Base-by-base conservation (phyloP, 1,140 invertebrate species). In the Halesus radiatus region DNA sequence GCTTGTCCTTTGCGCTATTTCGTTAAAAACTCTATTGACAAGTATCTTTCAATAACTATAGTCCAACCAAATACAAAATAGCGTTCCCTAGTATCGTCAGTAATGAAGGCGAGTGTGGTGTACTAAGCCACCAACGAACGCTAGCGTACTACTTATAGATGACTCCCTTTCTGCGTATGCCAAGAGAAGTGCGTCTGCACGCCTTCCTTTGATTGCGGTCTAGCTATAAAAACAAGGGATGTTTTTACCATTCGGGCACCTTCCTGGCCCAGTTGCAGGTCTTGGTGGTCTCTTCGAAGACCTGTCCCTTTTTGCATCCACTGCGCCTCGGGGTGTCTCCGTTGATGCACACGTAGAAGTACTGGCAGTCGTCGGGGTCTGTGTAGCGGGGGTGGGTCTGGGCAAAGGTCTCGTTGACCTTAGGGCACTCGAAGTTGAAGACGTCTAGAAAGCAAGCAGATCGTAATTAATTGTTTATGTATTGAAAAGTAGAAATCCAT, bases 261-360 rank as follows among this genome's bases (percentile, higher is more conserved):
- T 95, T 96, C 84, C 95, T 93, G 0, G 96, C 94, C 94, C 96
- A 96, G 75, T 97, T 96, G 85, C 97, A 98, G 79, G 91, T 92
- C 81, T 95, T 94, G 58, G 91, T 93, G 3, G 91, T 91, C 54
- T 97, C 96, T 85, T 98, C 96, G 88, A 97, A 98, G 8, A 96
- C 97, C 85, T 96, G 95, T n/a, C 96, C 96, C 32, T 95, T 90
- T 86, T 95, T 96, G 88, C 97, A 98, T 0, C 96, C 96, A 79
- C 93, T 95, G 23, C 95, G 90, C 62, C 96, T 90, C 0, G 96
- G 96, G 20, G 93, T 91, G 84, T 95, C 92, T 0, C 95, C 96
- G 84, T 97, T 96, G 66, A 97, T 94, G 86, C 96, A 97, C 1
- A 98, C 96, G 87, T 96, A 98, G 89, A 97, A 97, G 89, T 92